Conservation (phyloP, 2,797 vertebrate genomes). For the Australoheros facetus region DNA sequence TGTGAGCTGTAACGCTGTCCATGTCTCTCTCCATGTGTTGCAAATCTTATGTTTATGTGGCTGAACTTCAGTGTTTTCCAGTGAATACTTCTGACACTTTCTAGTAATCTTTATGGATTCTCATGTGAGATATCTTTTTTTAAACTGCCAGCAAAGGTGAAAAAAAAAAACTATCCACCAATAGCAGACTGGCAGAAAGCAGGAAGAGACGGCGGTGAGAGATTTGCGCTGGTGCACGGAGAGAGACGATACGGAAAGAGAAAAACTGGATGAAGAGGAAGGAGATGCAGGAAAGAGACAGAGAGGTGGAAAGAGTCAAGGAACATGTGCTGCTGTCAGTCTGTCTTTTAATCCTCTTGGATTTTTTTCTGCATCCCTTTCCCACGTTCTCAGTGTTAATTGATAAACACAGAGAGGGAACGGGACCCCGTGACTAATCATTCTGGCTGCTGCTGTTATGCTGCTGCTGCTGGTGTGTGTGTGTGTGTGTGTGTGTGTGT, state of each 20-base stretch:
- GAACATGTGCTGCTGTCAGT: conserved; percentile 83
- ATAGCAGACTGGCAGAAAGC: neutral
- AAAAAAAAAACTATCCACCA: conserved; percentile 10
- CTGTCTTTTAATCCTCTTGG: conserved; percentile 79
- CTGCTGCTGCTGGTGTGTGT: conserved; percentile 25
- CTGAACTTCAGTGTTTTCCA: conserved; percentile 23
- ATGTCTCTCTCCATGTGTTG: conserved; percentile 14
- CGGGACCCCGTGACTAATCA: conserved; percentile 77
- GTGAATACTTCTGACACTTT: neutral
- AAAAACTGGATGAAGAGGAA: conserved; percentile 33
- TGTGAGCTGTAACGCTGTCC: conserved; percentile 2
- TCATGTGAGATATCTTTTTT: neutral
- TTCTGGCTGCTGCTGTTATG: conserved; percentile 61
- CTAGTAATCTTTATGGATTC: conserved; percentile 11
- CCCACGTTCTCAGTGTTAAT: conserved; percentile 85
- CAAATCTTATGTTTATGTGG: conserved; percentile 17
- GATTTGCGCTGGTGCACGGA: conserved; percentile 29
- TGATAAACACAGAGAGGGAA: conserved; percentile 82
- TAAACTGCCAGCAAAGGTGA: neutral
- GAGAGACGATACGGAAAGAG: conserved; percentile 21
- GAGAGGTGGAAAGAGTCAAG: conserved; percentile 46
- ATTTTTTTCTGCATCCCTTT: conserved; percentile 79
- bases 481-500: conserved; percentile 39
- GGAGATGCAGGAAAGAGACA: conserved; percentile 32
- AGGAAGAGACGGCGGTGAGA: conserved; percentile 1